These are phyloP conservation scores for Palaemon carinicauda DNA, from an alignment of 1,140 invertebrate genomes.

Conservation along the genomic window DNA sequence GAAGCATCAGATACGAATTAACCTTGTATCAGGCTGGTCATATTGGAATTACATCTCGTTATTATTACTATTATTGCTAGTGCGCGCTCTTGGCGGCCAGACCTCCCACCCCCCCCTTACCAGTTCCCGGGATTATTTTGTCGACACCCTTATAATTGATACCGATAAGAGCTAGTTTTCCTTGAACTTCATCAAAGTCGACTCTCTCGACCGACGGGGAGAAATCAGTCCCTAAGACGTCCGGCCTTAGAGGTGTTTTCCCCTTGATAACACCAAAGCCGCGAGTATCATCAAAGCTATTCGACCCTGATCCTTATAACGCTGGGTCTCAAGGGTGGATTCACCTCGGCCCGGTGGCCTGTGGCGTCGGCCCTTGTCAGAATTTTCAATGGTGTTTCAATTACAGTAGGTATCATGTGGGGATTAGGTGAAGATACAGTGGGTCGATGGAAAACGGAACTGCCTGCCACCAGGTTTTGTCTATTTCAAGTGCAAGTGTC, in stretches of 20 bases:
- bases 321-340: background rate
- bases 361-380: constrained; percentile 36
- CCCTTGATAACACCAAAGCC: no score
- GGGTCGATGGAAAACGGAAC: constrained; percentile 25
- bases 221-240: background rate
- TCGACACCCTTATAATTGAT: constrained; percentile 36
- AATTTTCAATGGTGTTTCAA: constrained; percentile 56
- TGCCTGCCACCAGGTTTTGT: background rate
- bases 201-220: background rate
- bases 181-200: constrained; percentile 38
- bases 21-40: constrained; percentile 25
- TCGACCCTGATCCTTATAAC: background rate
- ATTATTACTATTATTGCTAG: constrained; percentile 36
- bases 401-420: constrained; percentile 57
- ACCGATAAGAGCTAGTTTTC: constrained; percentile 12
- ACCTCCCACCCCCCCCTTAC: background rate
- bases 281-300: no score
- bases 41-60: constrained; percentile 30
- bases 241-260: background rate
- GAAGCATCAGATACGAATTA: constrained; percentile 31
- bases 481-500: background rate
- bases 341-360: background rate
- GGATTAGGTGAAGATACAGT: constrained; percentile 56
- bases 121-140: constrained; percentile 15
- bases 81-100: constrained; percentile 4